phyloP scores from a whole-genome alignment of 2,797 vertebrate genomes.

The Poeciliopsis paucimaculata region DNA sequence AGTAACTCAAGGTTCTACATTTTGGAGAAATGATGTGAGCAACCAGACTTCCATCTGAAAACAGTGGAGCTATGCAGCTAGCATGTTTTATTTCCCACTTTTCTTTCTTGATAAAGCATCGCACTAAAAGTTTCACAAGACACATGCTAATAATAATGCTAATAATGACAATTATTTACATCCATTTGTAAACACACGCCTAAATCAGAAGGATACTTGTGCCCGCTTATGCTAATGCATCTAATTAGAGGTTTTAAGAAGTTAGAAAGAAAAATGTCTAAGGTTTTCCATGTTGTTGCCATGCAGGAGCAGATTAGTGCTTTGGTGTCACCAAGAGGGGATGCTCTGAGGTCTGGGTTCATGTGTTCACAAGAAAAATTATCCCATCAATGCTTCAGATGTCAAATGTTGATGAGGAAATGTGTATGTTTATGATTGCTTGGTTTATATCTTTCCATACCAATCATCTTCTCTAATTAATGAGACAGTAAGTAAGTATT shows the following conservation, averaged over 20 bases:
- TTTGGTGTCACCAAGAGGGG: background rate
- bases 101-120: background rate
- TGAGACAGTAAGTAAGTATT: background rate
- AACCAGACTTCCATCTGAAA: background rate
- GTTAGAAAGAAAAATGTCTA: background rate
- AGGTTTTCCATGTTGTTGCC: conserved; percentile 5
- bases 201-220: background rate
- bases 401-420: background rate
- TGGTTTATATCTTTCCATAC: background rate
- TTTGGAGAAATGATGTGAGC: background rate
- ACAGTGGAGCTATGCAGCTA: background rate
- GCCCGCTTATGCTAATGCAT: background rate
- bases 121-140: background rate
- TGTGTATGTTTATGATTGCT: background rate
- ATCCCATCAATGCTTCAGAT: background rate
- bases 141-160: background rate
- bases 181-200: background rate
- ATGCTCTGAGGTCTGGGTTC: background rate
- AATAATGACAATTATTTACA: background rate
- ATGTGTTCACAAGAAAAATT: background rate
- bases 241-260: background rate
- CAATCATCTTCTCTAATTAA: background rate
- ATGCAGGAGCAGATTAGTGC: conserved; percentile 12
- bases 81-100: background rate
- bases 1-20: background rate